Conservation (phyloP, 2,113 vertebrate species). For the Athene noctua region DNA sequence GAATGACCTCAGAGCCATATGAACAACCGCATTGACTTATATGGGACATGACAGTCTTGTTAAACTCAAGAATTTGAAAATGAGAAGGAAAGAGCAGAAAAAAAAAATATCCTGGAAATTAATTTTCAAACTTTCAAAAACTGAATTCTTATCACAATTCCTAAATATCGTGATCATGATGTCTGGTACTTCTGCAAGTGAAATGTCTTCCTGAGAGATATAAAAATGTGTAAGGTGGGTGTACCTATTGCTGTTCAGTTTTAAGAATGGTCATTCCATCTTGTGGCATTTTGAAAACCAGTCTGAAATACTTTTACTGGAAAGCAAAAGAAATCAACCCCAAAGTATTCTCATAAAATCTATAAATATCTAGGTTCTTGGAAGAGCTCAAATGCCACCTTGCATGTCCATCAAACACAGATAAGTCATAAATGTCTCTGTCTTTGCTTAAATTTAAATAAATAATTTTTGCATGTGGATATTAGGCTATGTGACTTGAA, state of each 20-base stretch:
- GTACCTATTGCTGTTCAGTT: background rate
- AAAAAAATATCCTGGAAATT: background rate
- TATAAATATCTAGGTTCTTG: background rate
- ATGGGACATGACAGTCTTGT: background rate
- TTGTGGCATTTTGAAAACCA: background rate
- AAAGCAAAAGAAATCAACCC: background rate
- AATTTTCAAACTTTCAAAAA: background rate
- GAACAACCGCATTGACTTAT: background rate
- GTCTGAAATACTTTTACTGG: background rate
- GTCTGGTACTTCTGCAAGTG: background rate
- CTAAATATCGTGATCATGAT: background rate
- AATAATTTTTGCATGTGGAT: background rate
- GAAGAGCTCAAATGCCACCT: background rate
- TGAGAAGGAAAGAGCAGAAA: background rate
- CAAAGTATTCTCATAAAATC: background rate
- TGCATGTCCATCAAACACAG: background rate
- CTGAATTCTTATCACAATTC: background rate
- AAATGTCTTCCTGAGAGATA: background rate
- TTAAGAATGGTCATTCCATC: background rate
- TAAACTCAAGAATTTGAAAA: background rate
- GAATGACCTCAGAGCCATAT: background rate
- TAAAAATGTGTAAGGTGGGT: background rate
- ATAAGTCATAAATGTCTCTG: background rate
- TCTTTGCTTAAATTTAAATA: background rate
- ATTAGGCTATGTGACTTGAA: background rate